Percentiles rank a stretch among this genome's conserved stretches.
These are phyloP conservation scores for Plemyria rubiginata DNA, from an alignment of 2,888 invertebrate genomes.

Conservation along the genomic window DNA sequence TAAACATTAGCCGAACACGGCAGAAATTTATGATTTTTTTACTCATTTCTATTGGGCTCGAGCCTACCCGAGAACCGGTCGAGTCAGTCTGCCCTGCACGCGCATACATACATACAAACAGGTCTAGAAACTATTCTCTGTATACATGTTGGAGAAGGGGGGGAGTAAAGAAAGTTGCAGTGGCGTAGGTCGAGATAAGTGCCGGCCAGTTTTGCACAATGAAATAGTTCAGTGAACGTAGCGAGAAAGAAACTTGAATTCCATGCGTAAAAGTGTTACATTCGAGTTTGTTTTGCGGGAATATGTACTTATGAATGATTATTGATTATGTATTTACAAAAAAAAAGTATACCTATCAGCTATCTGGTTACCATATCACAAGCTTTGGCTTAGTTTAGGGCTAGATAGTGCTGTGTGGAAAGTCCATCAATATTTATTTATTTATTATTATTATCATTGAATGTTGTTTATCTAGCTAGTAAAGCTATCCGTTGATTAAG, in stretches of 20 bases:
- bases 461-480: not conserved
- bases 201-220: slow-evolving; percentile 48
- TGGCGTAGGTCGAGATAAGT: slow-evolving; percentile 72
- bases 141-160: slow-evolving; percentile 32
- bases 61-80: slow-evolving; percentile 56
- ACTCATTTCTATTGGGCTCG: slow-evolving; percentile 32
- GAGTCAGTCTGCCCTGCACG: slow-evolving; percentile 36
- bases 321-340: too few species aligned
- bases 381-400: too few species aligned
- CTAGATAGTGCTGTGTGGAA: too few species aligned
- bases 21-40: slow-evolving; percentile 40
- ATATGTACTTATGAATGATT: too few species aligned
- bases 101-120: slow-evolving; percentile 44
- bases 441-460: too few species aligned
- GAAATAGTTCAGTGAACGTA: slow-evolving; percentile 47
- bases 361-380: too few species aligned
- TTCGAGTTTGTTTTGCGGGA: slow-evolving; percentile 6
- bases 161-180: slow-evolving; percentile 72
- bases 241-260: slow-evolving; percentile 39
- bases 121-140: slow-evolving; percentile 53
- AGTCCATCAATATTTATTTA: too few species aligned
- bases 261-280: slow-evolving; percentile 38
- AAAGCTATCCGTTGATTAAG: not conserved
- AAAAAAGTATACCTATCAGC: too few species aligned
- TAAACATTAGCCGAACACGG: slow-evolving; percentile 43